Evolutionary conservation across 2,113 vertebrate genomes (phyloP).

Genomic region (Crotalus viridis): DNA sequence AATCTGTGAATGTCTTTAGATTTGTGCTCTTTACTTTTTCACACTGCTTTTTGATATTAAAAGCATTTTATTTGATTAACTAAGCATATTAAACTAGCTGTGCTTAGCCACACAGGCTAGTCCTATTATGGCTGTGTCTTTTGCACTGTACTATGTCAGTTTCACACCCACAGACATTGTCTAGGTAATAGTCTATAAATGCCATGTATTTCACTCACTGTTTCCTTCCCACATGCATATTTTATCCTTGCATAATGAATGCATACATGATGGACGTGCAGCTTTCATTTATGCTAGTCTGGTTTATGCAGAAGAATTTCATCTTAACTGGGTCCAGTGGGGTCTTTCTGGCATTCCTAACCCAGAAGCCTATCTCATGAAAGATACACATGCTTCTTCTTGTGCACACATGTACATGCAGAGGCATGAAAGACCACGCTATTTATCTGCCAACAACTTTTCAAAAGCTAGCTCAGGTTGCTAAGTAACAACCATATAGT

Average conservation of each 20-base stretch:
- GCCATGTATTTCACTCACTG: constrained; percentile 19
- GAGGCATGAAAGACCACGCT: not conserved
- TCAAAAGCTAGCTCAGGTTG: constrained; percentile 18
- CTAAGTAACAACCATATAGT: constrained; percentile 30
- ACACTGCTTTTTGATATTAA: not conserved
- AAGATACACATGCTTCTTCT: not conserved
- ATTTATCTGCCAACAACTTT: constrained; percentile 19
- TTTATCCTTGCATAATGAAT: not conserved
- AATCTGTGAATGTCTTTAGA: not conserved
- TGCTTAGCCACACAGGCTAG: not conserved
- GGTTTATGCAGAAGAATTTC: not conserved
- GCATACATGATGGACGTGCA: not conserved
- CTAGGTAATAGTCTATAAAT: constrained; percentile 25
- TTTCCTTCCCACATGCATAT: constrained; percentile 2
- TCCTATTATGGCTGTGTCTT: not conserved
- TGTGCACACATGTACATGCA: not conserved
- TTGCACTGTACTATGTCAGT: not conserved
- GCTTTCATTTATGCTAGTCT: not conserved
- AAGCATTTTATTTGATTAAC: not conserved
- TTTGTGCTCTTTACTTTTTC: not conserved
- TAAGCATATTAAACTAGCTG: not conserved
- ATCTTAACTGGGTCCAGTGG: not conserved
- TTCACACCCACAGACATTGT: constrained; percentile 20
- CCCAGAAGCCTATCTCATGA: not conserved
- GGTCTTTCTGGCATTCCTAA: not conserved